Evolutionary conservation across 2,113 vertebrate species (phyloP), one percentile per base, ranked within the genome.

Genomic region (Zosterops pallidus): DNA sequence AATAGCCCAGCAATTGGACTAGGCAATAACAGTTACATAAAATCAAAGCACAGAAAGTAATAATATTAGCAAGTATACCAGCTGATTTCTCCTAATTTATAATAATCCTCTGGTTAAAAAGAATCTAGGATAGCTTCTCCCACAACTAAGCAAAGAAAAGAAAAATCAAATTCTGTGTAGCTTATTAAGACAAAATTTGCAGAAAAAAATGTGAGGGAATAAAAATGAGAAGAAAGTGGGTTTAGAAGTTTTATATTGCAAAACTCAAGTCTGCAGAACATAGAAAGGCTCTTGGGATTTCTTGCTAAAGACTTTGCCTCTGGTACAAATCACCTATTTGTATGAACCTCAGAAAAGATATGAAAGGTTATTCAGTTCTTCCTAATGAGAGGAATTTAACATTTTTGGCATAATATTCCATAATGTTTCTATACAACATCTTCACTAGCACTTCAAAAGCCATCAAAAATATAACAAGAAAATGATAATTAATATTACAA

Each of bases 361-460:
- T 12, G 35, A 93, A 89, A 85, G 33, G 62, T 52, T 62, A 50
- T 37, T 95, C 52, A 25, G 49, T 86, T 88, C 81, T 81, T 56
- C 31, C 42, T 92, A 91, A 91, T 80, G 69, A 95, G 83, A 91
- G 35, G n/a, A 85, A 95, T 86, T 85, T 69, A 87, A 68, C 60
- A 68, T 17, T 68, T 82, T 52, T 93, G 50, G 62, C 39, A 52
- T 74, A 91, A 83, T 23, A 68, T 64, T 91, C 56, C 63, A 35
- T 62, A 85, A 55, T 47, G 42, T 69, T 92, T 81, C 76, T 56
- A 49, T 26, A 78, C 25, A 95, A 77, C 31, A 67, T 70, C 81
- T 81, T 94, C 81, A 85, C 75, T 83, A 94, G 68, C 22, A 60
- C 47, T 91, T 95, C 78, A 95, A 92, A 93, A 92, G 75, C 41